Percentiles rank a stretch among this genome's conserved stretches.
phyloP scores from a whole-genome alignment of 1,140 invertebrate genomes.

The Nymphalis io region DNA sequence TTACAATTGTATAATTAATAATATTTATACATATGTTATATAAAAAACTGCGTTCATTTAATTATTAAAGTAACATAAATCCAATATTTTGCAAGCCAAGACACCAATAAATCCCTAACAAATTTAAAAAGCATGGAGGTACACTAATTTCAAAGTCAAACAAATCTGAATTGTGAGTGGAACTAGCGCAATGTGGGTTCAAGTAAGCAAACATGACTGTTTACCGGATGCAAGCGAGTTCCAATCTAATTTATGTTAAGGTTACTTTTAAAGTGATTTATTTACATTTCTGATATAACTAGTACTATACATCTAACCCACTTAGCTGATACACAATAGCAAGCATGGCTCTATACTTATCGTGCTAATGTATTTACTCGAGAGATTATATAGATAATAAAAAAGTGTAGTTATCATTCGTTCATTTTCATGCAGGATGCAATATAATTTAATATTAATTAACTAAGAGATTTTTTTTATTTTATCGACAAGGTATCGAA shows the following conservation, averaged over 20 bases:
- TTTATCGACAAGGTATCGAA: too few relatives aligned
- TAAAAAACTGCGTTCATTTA: neutral
- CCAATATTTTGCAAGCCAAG: conserved; percentile 4
- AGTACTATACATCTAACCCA: neutral
- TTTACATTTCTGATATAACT: conserved; percentile 4
- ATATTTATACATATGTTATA: too few relatives aligned
- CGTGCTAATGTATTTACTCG: too few relatives aligned
- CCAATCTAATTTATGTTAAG: conserved; percentile 17
- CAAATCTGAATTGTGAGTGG: conserved; percentile 7
- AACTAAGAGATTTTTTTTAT: too few relatives aligned
- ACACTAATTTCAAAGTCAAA: conserved; percentile 25
- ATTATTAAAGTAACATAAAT: neutral
- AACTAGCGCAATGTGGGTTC: conserved; percentile 19
- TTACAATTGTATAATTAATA: too few relatives aligned
- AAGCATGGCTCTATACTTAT: too few relatives aligned
- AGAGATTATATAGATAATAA: too few relatives aligned
- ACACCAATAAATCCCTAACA: conserved; percentile 1
- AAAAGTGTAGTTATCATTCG: too few relatives aligned
- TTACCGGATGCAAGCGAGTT: conserved; percentile 14
- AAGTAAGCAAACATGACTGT: conserved; percentile 12
- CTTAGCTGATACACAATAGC: conserved; percentile 6
- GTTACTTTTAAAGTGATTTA: conserved; percentile 14
- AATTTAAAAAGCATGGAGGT: conserved; percentile 15
- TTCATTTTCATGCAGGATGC: too few relatives aligned
- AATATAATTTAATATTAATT: too few relatives aligned